Percentiles rank a stretch among this genome's conserved stretches.
These are phyloP conservation scores for Caenorhabditis sp. DNA, from an alignment of 2,888 invertebrate species.

Conservation along the genomic window DNA sequence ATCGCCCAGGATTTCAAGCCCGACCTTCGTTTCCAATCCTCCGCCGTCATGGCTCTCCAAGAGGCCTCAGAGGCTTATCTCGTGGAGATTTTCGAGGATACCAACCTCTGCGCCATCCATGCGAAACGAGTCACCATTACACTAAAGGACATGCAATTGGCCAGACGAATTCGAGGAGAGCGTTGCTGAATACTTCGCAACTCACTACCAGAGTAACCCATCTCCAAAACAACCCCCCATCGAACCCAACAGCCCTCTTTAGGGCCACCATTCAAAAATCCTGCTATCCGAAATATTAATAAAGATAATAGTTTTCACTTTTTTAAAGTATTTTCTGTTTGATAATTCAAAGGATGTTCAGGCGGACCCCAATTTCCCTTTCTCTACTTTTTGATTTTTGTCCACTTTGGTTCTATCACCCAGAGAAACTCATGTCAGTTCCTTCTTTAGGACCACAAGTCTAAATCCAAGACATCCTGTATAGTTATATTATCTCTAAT, in stretches of 20 bases:
- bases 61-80: constrained; percentile 91
- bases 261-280: constrained; percentile 54
- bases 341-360: too few relatives aligned
- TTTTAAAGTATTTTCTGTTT: too few relatives aligned
- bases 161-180: constrained; percentile 90
- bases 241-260: constrained; percentile 73
- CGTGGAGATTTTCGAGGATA: constrained; percentile 95
- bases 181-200: background rate
- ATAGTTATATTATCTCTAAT: too few relatives aligned
- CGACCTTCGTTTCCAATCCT: constrained; percentile 30
- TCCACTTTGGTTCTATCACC: too few relatives aligned
- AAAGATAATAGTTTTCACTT: too few relatives aligned
- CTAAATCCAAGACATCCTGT: too few relatives aligned
- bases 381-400: too few relatives aligned
- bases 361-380: too few relatives aligned
- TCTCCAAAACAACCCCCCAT: background rate
- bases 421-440: too few relatives aligned
- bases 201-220: background rate
- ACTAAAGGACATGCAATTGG: constrained; percentile 96
- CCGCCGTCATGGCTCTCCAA: constrained; percentile 84
- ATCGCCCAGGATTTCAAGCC: constrained; percentile 42
- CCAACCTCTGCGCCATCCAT: constrained; percentile 96
- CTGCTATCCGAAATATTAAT: too few relatives aligned
- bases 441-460: too few relatives aligned
- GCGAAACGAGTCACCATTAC: constrained; percentile 97